These are phyloP conservation scores for Triplophysa yarkandensis DNA, from an alignment of 2,797 vertebrate species.

Conservation along the genomic window DNA sequence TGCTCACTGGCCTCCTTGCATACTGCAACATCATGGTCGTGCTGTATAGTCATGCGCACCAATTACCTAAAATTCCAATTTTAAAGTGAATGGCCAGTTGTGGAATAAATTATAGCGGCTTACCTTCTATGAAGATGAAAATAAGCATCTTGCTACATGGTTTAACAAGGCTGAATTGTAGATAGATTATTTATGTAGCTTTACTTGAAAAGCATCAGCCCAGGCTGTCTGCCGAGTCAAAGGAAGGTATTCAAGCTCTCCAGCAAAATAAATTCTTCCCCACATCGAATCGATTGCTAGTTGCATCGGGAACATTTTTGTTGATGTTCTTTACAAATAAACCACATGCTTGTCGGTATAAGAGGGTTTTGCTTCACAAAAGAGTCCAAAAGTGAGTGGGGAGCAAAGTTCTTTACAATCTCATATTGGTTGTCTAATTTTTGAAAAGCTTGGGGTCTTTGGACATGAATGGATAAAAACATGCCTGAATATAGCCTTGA, in stretches of 20 bases:
- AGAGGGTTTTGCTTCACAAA: neutral
- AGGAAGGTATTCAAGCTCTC: neutral
- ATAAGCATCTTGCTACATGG: neutral
- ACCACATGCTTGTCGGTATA: neutral
- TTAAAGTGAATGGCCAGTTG: conserved; percentile 24
- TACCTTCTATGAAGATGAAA: neutral
- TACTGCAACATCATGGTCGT: neutral
- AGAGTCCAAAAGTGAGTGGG: neutral
- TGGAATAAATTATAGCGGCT: conserved; percentile 16
- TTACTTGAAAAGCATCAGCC: neutral
- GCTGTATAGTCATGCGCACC: neutral
- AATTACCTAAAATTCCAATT: conserved; percentile 14
- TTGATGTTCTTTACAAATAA: neutral
- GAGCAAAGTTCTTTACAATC: neutral
- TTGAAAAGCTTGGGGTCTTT: neutral
- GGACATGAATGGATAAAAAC: neutral
- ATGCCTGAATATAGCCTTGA: too few species aligned
- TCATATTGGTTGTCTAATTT: conserved; percentile 5
- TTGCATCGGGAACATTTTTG: conserved; percentile 1
- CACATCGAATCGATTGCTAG: conserved; percentile 13
- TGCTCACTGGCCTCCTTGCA: conserved; percentile 9
- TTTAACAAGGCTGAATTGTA: conserved; percentile 24
- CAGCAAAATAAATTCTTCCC: neutral
- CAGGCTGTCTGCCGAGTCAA: neutral
- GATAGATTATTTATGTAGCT: conserved; percentile 29